Conservation (phyloP, 2,888 invertebrate species). For the Chydorus sphaericus region DNA sequence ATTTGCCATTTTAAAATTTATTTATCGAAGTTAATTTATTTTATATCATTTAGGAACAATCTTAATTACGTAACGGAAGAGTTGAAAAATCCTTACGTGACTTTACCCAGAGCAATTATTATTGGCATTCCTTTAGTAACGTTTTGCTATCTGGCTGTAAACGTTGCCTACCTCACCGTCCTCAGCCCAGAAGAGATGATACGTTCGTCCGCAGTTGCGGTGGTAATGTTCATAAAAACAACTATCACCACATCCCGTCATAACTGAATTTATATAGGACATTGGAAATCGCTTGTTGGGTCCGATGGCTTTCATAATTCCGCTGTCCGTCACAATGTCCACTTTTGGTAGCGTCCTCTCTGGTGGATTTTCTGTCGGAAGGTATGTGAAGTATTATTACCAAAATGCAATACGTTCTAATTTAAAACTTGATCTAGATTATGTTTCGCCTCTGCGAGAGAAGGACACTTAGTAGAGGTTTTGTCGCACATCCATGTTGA, state of each 20-base stretch:
- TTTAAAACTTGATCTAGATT: slow-evolving; percentile 44
- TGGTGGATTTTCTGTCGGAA: neutral
- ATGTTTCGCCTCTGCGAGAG: slow-evolving; percentile 83
- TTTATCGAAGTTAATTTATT: slow-evolving; percentile 1
- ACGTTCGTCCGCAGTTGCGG: slow-evolving; percentile 65
- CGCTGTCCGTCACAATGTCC: slow-evolving; percentile 56
- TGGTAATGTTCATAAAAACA: slow-evolving; percentile 41
- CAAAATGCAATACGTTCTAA: neutral
- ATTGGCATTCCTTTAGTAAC: slow-evolving; percentile 72
- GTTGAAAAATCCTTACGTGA: slow-evolving; percentile 84
- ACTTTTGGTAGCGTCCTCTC: slow-evolving; percentile 59
- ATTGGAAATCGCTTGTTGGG: slow-evolving; percentile 42
- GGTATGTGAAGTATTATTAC: slow-evolving; percentile 3
- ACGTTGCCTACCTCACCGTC: slow-evolving; percentile 70
- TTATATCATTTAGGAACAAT: slow-evolving; percentile 49
- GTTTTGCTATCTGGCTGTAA: slow-evolving; percentile 63
- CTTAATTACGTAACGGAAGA: slow-evolving; percentile 99
- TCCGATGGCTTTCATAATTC: slow-evolving; percentile 47
- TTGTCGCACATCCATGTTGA: slow-evolving; percentile 82
- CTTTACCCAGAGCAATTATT: slow-evolving; percentile 61
- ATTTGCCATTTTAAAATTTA: slow-evolving; percentile 3
- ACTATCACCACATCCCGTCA: no score
- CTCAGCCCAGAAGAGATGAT: slow-evolving; percentile 53
- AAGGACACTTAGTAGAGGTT: slow-evolving; percentile 80
- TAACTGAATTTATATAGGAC: no score